These are phyloP conservation scores for Rhombomys opimus DNA, from an alignment of 2,113 vertebrate genomes.

Conservation along the genomic window DNA sequence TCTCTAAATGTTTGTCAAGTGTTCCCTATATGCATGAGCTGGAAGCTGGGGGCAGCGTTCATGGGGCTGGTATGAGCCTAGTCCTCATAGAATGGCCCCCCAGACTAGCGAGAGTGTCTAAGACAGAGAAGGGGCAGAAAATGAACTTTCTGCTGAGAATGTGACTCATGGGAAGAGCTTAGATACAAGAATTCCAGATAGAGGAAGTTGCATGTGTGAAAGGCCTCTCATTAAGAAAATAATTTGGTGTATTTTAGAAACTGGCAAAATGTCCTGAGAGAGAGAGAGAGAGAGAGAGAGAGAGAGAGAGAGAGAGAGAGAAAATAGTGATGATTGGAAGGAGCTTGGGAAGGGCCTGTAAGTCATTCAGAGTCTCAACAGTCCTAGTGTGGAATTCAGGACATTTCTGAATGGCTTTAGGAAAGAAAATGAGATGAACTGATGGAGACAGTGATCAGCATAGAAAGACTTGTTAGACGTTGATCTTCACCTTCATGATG, in stretches of 20 bases:
- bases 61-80: too few species aligned
- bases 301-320: not conserved
- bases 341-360: not conserved
- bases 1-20: not conserved
- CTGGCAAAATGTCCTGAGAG: not conserved
- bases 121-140: rapidly evolving
- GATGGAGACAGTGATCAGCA: rapidly evolving
- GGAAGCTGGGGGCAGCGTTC: too few species aligned
- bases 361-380: rapidly evolving
- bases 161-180: rapidly evolving
- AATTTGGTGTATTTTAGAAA: not conserved
- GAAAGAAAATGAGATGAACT: not conserved
- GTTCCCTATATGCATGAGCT: not conserved
- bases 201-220: not conserved
- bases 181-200: not conserved
- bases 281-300: not conserved
- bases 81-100: rapidly evolving
- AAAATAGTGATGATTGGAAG: not conserved
- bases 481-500: rapidly evolving
- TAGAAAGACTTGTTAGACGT: not conserved
- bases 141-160: rapidly evolving
- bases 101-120: not conserved
- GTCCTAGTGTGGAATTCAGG: rapidly evolving
- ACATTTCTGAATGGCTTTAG: not conserved
- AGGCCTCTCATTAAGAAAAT: not conserved